Evolutionary conservation across 2,888 invertebrate species (phyloP).

Genomic region (Acanthoscelides obtectus): DNA sequence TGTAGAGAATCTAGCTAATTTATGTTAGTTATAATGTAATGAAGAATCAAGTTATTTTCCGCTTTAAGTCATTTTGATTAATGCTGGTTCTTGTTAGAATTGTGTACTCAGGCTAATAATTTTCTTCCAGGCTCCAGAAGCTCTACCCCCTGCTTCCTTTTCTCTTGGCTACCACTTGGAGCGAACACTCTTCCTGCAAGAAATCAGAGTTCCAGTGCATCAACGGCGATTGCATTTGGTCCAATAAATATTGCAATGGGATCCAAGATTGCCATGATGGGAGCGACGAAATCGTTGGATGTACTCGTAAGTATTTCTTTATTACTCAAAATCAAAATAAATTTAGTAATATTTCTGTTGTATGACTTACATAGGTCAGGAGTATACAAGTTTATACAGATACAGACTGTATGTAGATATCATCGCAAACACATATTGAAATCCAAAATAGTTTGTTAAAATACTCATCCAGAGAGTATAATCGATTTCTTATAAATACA

Average conservation of each 20-base stretch:
- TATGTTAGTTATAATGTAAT: too few relatives aligned
- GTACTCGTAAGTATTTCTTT: slow-evolving; percentile 74
- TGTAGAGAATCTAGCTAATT: too few relatives aligned
- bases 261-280: slow-evolving; percentile 73
- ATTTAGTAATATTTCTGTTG: not conserved
- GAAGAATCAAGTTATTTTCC: too few relatives aligned
- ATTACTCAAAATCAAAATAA: too few relatives aligned
- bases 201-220: slow-evolving; percentile 50
- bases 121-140: slow-evolving; percentile 33
- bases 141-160: slow-evolving; percentile 10
- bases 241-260: slow-evolving; percentile 74
- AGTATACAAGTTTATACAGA: too few relatives aligned
- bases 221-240: slow-evolving; percentile 59
- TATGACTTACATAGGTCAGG: too few relatives aligned
- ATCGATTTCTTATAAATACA: too few relatives aligned
- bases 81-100: not conserved
- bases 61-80: too few relatives aligned
- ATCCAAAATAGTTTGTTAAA: too few relatives aligned
- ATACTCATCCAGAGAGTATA: too few relatives aligned
- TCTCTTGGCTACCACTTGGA: slow-evolving; percentile 12
- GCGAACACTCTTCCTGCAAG: slow-evolving; percentile 29
- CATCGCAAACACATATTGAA: too few relatives aligned
- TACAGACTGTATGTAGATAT: too few relatives aligned
- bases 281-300: slow-evolving; percentile 70
- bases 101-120: not conserved